These are phyloP conservation scores for Oreochromis tanganicae DNA, from an alignment of 2,113 vertebrate species.

Conservation along the genomic window DNA sequence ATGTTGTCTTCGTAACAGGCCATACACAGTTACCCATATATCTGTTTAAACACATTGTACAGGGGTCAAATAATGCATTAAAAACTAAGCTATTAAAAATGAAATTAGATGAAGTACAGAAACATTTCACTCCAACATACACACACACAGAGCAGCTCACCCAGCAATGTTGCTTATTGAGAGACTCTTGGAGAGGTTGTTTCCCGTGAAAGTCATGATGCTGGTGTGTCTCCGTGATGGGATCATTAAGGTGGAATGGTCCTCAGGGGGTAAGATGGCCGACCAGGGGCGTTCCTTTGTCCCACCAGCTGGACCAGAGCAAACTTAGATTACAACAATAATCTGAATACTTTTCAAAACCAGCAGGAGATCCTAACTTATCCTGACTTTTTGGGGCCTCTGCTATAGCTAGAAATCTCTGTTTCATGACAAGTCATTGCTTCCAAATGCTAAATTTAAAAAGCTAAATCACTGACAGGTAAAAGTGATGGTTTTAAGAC, in stretches of 20 bases:
- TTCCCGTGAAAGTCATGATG: slow-evolving; percentile 68
- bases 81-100: background rate
- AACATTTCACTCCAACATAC: background rate
- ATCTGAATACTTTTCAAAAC: background rate
- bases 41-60: background rate
- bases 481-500: background rate
- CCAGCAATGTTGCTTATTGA: slow-evolving; percentile 98
- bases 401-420: fast-evolving
- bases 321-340: background rate
- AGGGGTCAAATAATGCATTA: background rate
- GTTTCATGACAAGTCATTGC: background rate
- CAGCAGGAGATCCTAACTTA: background rate
- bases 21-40: background rate
- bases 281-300: slow-evolving; percentile 90
- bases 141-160: slow-evolving; percentile 67
- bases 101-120: background rate
- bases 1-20: background rate
- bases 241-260: slow-evolving; percentile 59
- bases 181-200: slow-evolving; percentile 90
- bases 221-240: slow-evolving; percentile 78
- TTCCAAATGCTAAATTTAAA: background rate
- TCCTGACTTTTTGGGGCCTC: background rate
- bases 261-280: slow-evolving; percentile 84
- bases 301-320: slow-evolving; percentile 70
- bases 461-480: background rate